Evolutionary conservation across 2,797 vertebrate species (phyloP).

Genomic region (Tiaroga cobitis): DNA sequence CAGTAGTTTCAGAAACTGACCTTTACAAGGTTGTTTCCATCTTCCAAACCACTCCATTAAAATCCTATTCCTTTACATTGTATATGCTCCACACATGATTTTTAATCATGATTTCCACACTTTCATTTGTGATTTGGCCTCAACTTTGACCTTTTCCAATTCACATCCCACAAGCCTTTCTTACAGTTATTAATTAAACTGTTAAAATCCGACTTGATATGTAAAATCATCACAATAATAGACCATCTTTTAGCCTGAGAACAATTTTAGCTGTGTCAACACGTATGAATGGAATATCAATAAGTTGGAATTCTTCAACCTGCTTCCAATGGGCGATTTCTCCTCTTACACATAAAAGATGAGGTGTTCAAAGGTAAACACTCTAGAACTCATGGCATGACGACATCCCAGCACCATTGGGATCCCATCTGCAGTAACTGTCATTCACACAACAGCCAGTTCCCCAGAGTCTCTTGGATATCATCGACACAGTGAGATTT

Average conservation of each 20-base stretch:
- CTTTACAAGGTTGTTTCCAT: constrained; percentile 66
- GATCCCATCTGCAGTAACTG: constrained; percentile 24
- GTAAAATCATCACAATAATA: constrained; percentile 21
- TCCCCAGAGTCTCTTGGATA: constrained; percentile 55
- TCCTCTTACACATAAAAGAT: background rate
- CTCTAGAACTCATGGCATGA: constrained; percentile 7
- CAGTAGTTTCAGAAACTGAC: constrained; percentile 72
- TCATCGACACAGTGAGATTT: constrained; percentile 80
- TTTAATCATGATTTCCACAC: constrained; percentile 21
- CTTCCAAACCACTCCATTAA: constrained; percentile 41
- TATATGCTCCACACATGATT: constrained; percentile 23
- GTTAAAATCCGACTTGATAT: constrained; percentile 16
- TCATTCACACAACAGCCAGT: constrained; percentile 37
- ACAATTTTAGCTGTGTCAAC: constrained; percentile 28
- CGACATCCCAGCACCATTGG: constrained; percentile 13
- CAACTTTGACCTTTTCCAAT: background rate
- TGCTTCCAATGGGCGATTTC: background rate
- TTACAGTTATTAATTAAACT: constrained; percentile 6
- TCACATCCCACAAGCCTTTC: background rate
- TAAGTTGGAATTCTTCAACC: constrained; percentile 14
- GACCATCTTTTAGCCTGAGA: constrained; percentile 42
- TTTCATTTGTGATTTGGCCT: background rate
- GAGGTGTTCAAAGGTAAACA: background rate
- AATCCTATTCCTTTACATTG: constrained; percentile 24
- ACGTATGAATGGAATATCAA: background rate